phyloP scores from a whole-genome alignment of 2,797 vertebrate genomes.

The Monodelphis domestica region DNA sequence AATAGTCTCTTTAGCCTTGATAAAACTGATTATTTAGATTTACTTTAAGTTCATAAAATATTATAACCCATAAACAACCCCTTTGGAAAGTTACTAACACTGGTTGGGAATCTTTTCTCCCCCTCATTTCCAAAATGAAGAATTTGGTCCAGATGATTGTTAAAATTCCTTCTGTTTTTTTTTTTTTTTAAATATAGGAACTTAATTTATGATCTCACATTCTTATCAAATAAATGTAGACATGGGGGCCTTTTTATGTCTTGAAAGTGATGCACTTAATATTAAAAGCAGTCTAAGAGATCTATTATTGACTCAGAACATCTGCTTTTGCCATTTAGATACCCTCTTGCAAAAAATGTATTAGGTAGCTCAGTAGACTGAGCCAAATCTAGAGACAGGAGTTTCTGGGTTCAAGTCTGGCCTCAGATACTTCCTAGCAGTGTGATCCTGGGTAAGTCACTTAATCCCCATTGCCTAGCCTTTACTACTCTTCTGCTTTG shows the following conservation, averaged over 20 bases:
- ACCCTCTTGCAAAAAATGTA: slow-evolving; percentile 36
- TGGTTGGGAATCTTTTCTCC: slow-evolving; percentile 21
- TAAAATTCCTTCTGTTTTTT: slow-evolving; percentile 55
- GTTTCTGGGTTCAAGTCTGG: too few relatives aligned
- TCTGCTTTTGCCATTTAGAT: slow-evolving; percentile 60
- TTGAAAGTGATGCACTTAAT: not conserved
- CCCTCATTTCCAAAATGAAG: slow-evolving; percentile 59
- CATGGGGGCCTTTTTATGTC: not conserved
- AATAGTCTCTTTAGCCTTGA: not conserved
- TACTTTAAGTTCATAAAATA: not conserved
- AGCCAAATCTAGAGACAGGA: too few relatives aligned
- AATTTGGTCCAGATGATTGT: slow-evolving; percentile 40
- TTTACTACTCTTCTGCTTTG: too few relatives aligned
- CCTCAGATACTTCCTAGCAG: too few relatives aligned
- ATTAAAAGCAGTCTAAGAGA: slow-evolving; percentile 4
- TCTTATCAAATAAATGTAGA: slow-evolving; percentile 19
- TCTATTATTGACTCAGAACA: slow-evolving; percentile 32
- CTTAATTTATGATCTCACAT: slow-evolving; percentile 19
- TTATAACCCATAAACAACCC: not conserved
- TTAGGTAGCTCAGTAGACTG: too few relatives aligned
- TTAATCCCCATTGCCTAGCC: too few relatives aligned
- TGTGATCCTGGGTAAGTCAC: too few relatives aligned
- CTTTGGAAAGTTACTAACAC: slow-evolving; percentile 62
- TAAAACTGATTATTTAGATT: not conserved
- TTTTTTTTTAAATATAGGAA: slow-evolving; percentile 36